Evolutionary conservation across 92 coral and sea anemone genomes (phyloP).

Genomic region (Zoanthus solanderi): DNA sequence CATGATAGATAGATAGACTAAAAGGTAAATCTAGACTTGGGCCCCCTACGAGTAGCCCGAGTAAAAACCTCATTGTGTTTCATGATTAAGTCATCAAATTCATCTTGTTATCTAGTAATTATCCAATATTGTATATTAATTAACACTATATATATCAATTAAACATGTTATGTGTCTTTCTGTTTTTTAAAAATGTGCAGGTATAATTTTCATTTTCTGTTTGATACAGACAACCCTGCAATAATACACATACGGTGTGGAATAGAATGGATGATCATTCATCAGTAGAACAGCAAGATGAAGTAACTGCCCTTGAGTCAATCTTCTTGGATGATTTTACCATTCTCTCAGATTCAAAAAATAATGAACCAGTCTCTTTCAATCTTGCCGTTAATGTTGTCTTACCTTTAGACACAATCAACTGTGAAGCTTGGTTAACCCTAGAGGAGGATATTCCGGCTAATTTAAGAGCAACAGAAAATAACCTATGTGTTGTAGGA

Average conservation of each 20-base stretch:
- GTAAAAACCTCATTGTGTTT: no score
- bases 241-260: background rate
- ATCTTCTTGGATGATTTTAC: conserved; percentile 82
- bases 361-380: conserved; percentile 61
- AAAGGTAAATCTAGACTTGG: no score
- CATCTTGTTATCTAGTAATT: no score
- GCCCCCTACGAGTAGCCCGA: no score
- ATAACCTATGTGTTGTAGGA: conserved; percentile 4
- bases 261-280: conserved; percentile 28
- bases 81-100: no score
- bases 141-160: no score
- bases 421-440: conserved; percentile 82
- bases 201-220: background rate
- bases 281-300: conserved; percentile 83
- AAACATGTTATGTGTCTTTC: no score
- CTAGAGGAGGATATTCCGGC: conserved; percentile 47
- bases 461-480: background rate
- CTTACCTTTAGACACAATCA: conserved; percentile 69
- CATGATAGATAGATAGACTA: no score
- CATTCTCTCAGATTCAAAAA: conserved; percentile 32
- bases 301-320: conserved; percentile 81
- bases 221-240: background rate
- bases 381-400: conserved; percentile 72
- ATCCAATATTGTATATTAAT: no score
- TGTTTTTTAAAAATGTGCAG: no score